Percentiles rank a stretch among this genome's conserved stretches.
Conservation (phyloP, 2,888 invertebrate genomes). For the Eilema caniola region DNA sequence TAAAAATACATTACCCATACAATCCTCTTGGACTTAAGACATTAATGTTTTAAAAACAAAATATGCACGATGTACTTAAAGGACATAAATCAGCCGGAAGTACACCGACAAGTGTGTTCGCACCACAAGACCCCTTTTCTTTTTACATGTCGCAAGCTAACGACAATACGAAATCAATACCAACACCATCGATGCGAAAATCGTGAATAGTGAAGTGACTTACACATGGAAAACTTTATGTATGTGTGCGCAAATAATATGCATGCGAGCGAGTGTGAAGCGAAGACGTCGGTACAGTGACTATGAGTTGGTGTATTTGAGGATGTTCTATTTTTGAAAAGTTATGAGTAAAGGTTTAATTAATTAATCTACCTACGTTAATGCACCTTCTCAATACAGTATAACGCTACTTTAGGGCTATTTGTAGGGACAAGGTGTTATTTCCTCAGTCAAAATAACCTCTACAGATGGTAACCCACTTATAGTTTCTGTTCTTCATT, state of each 20-base stretch:
- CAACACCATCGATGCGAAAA: conserved; percentile 86
- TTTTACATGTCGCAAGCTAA: conserved; percentile 85
- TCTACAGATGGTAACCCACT: neutral
- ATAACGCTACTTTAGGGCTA: neutral
- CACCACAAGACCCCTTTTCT: conserved; percentile 82
- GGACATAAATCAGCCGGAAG: conserved; percentile 17
- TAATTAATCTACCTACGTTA: neutral
- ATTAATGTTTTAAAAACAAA: conserved; percentile 12
- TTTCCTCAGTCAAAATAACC: neutral
- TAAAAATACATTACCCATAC: neutral
- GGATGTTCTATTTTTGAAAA: conserved; percentile 8
- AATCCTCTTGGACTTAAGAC: neutral
- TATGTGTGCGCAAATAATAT: conserved; percentile 80
- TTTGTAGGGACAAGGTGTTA: neutral
- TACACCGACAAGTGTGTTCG: conserved; percentile 59
- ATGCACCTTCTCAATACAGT: neutral
- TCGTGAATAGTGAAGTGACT: conserved; percentile 78
- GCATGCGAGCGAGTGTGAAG: conserved; percentile 77
- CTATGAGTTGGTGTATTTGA: conserved; percentile 50
- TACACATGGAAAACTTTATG: conserved; percentile 64
- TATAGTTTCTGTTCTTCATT: neutral
- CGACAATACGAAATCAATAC: conserved; percentile 87
- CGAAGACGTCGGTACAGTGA: conserved; percentile 76
- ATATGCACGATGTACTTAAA: conserved; percentile 21
- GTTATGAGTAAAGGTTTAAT: neutral